Evolutionary conservation across 1,140 invertebrate species (phyloP).

Genomic region (Drosophila pectinifera): DNA sequence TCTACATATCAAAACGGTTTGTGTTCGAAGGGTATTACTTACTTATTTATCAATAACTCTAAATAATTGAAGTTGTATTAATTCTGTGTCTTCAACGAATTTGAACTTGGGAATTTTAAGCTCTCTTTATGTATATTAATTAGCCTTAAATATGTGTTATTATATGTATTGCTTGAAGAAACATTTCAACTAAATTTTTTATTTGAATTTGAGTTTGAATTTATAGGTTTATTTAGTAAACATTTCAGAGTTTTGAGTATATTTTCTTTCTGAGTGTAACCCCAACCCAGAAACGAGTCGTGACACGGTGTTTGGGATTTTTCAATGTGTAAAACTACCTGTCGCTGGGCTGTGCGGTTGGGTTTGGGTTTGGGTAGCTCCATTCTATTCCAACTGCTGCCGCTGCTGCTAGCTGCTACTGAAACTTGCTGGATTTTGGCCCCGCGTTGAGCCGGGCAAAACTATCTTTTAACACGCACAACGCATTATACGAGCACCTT

Average conservation of each 20-base stretch:
- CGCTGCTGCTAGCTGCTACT: slow-evolving; percentile 18
- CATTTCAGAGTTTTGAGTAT: too few relatives aligned
- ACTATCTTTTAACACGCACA: slow-evolving; percentile 84
- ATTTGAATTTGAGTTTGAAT: too few relatives aligned
- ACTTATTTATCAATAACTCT: too few relatives aligned
- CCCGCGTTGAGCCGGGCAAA: slow-evolving; percentile 72
- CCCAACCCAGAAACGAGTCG: slow-evolving; percentile 23
- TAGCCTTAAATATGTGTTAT: neutral
- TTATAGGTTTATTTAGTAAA: neutral
- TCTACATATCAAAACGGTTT: too few relatives aligned
- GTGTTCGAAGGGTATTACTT: too few relatives aligned
- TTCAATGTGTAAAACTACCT: slow-evolving; percentile 83
- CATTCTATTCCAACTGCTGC: slow-evolving; percentile 49
- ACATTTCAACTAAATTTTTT: too few relatives aligned
- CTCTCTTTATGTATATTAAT: neutral
- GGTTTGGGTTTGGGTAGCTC: slow-evolving; percentile 18
- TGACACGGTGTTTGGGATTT: slow-evolving; percentile 81
- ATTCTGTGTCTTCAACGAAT: neutral
- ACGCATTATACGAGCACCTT: slow-evolving; percentile 83
- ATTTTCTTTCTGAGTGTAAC: slow-evolving; percentile 2
- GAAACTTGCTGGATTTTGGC: slow-evolving; percentile 54
- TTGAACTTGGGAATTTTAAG: neutral
- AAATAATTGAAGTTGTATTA: too few relatives aligned
- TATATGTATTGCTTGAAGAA: neutral
- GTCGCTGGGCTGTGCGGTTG: slow-evolving; percentile 59